Conservation (phyloP, 37 sponge, comb jelly and placozoan genomes). For the Hexactinellida sp. region DNA sequence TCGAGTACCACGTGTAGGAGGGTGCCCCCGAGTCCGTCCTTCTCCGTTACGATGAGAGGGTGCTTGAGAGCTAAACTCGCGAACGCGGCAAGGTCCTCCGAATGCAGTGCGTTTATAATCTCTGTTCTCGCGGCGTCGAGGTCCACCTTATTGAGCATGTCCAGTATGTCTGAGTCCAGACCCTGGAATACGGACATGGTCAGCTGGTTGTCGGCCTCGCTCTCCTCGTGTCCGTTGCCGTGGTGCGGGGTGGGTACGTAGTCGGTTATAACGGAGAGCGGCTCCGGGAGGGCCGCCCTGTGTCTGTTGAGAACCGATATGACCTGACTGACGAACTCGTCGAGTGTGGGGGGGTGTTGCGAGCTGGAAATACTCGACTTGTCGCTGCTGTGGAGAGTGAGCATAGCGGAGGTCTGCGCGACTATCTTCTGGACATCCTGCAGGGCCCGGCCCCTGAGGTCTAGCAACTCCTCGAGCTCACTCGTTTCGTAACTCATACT, state of each 20-base stretch:
- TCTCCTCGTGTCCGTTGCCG: not conserved
- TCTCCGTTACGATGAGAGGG: not conserved
- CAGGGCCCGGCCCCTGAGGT: not conserved
- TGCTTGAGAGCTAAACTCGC: not conserved
- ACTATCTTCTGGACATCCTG: not conserved
- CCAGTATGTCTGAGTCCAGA: not conserved
- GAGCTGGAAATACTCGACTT: not conserved
- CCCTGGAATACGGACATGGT: not conserved
- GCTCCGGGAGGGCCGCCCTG: not conserved
- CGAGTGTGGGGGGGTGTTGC: not conserved
- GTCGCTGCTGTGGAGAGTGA: not conserved
- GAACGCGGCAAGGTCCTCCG: not conserved
- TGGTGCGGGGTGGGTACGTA: not conserved
- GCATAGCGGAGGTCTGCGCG: not conserved
- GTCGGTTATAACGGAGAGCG: not conserved
- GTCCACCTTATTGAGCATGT: conserved; percentile 1
- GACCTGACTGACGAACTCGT: not conserved
- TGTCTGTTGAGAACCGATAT: not conserved
- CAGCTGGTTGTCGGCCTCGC: not conserved
- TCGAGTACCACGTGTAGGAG: not conserved
- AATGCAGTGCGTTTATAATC: not conserved
- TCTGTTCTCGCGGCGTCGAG: not conserved
- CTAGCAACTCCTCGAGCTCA: not conserved
- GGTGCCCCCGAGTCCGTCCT: not conserved
- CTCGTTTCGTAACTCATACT: conserved; percentile 1